Evolutionary conservation across 2,888 invertebrate species (phyloP), one percentile per base, ranked within the genome.

Genomic region (Barypeithes pellucidus): DNA sequence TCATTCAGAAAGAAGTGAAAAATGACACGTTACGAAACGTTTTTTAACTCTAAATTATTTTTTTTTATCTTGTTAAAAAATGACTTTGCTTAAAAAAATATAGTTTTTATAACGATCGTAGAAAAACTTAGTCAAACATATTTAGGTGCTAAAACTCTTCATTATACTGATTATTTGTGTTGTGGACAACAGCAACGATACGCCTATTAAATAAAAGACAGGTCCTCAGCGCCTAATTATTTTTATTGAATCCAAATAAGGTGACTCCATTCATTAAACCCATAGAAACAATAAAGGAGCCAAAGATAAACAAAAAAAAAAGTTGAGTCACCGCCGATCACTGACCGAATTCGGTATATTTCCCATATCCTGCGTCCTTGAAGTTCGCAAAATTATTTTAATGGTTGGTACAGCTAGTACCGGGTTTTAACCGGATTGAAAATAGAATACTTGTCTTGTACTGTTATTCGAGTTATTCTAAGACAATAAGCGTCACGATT

Each of bases 351-450:
- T 72, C 52, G 72, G 47, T 50, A 41, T 36, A 39, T 59, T 41
- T 45, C 39, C 67, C 57, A 50, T 50, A 22, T 71, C 71, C 67
- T 72, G 24, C 72, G 67, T 16, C 72, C 72, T 72, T 72, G 72
- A 18, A 5, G 22, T 29, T 24, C 29, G 36, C 52, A 20, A 41
- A 67, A 59, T 65, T 65, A 65, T 62, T 65, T 65, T 11, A 63
- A 52, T 22, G 52, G 18, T 16, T 11, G 9, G 33, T 3, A 57
- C 33, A 1, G 54, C 11, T 29, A 16, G n/a, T 29, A 16, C 33
- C 16, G 54, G 33, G 29, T 33, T n/a, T n/a, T 57, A 22, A 50
- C 50, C 47, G 22, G 22, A 50, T 22, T 22, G 50, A 22, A 11
- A 12, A 50, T 22, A 22, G 50, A 3, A 22, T 3, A 22, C 5